These are phyloP conservation scores for Calephelis perditalis DNA, from an alignment of 2,888 invertebrate species.

Conservation along the genomic window DNA sequence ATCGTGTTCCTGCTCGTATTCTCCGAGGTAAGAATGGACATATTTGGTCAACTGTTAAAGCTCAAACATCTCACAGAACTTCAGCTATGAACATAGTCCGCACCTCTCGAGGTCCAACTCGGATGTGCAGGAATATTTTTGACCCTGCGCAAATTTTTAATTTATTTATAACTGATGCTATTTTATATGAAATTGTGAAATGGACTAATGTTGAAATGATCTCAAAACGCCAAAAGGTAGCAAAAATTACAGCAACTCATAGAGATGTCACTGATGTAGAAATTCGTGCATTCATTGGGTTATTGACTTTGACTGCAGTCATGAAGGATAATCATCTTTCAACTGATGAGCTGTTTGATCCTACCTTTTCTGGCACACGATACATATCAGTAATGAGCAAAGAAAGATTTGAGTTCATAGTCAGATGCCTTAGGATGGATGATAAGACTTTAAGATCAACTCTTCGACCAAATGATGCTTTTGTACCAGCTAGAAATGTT, in stretches of 20 bases:
- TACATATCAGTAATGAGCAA: conserved; percentile 25
- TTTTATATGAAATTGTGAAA: conserved; percentile 2
- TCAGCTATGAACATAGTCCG: conserved; percentile 16
- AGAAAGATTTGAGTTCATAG: conserved; percentile 23
- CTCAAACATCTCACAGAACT: conserved; percentile 16
- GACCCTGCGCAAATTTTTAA: conserved; percentile 2
- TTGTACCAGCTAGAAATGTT: conserved; percentile 12
- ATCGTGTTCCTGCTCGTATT: conserved; percentile 4
- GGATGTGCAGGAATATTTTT: neutral
- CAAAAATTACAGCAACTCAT: conserved; percentile 12
- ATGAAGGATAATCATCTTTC: conserved; percentile 31
- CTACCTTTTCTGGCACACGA: conserved; percentile 24
- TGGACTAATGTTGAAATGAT: conserved; percentile 15
- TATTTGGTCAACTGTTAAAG: conserved; percentile 15
- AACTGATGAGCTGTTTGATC: conserved; percentile 30
- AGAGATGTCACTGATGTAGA: conserved; percentile 9
- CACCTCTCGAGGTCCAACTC: neutral
- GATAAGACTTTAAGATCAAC: conserved; percentile 23
- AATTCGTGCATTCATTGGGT: conserved; percentile 22
- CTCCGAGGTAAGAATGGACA: conserved; percentile 11
- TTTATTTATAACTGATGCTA: neutral
- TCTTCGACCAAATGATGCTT: conserved; percentile 15
- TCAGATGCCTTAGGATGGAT: conserved; percentile 21
- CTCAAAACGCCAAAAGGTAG: conserved; percentile 13
- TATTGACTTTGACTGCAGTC: conserved; percentile 24